Evolutionary conservation across 1,140 invertebrate species (phyloP), one percentile per base, ranked within the genome.

Genomic region (Zophobas morio): DNA sequence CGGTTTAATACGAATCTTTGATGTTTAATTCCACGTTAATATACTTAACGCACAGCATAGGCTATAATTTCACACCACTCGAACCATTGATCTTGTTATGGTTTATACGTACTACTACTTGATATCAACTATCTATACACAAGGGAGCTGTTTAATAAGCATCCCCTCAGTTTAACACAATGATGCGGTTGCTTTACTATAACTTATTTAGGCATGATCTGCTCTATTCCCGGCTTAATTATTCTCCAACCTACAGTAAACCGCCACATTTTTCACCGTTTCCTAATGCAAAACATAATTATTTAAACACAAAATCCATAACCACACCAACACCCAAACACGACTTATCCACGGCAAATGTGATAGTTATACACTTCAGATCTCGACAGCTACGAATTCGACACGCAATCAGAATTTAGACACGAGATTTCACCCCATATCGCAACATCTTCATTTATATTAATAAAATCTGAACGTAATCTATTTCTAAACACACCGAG

Each of bases 141-240:
- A 1, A 39, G 56, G 36, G 56, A 60, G 56, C 35, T 60, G 56
- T 60, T 60, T 60, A 37, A 36, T 60, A 60, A 60, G 56, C 36
- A 60, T 34, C 56, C 8, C 35, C 56, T 60, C 56, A 60, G 37
- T 60, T 60, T 60, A 60, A 60, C 56, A 60, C 56, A 60, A 60
- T 60, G 56, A 60, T 60, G 56, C 37, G 56, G 56, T 60, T 37
- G 56, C 35, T n/a, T 60, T 60, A 32, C 8, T 60, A 39, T 60
- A 39, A 6, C 35, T 60, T 60, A 60, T 60, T 60, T 60, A 60
- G 56, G 35, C 5, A 20, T 53, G 20, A 8, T 6, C 49, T 53
- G 20, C 4, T 53, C 4, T n/a, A 53, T 53, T 53, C 49, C 49
- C 5, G 2, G 4, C n/a, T 60, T 60, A 60, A 60, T 60, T 60